Conservation (phyloP, 2,888 invertebrate genomes). For the Merodon equestris region DNA sequence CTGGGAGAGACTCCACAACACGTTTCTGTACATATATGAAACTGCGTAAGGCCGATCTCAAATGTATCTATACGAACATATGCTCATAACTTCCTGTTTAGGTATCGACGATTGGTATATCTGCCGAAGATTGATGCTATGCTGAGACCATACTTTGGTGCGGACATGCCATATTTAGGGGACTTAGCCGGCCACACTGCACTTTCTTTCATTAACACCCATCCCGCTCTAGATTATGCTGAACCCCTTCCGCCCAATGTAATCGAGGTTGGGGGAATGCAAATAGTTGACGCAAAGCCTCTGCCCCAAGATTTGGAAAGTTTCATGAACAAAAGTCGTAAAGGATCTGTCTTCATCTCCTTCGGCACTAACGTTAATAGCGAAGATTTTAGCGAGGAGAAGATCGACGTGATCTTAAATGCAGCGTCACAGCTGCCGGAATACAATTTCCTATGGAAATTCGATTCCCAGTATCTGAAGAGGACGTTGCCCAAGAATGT, state of each 20-base stretch:
- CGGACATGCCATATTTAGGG: conserved; percentile 65
- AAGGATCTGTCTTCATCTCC: conserved; percentile 75
- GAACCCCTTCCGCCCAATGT: conserved; percentile 75
- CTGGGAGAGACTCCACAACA: conserved; percentile 70
- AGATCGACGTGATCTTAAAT: conserved; percentile 54
- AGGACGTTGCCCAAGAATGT: conserved; percentile 70
- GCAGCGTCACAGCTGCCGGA: conserved; percentile 72
- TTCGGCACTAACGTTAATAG: conserved; percentile 74
- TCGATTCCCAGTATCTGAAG: conserved; percentile 62
- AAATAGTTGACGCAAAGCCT: conserved; percentile 72
- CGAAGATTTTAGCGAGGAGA: conserved; percentile 55
- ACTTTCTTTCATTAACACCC: conserved; percentile 74
- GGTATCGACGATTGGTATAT: conserved; percentile 47
- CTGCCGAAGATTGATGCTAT: conserved; percentile 70
- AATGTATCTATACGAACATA: neutral
- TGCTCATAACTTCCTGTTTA: conserved; percentile 1
- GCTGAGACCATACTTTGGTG: conserved; percentile 67
- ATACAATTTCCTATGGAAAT: conserved; percentile 77
- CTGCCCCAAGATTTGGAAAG: conserved; percentile 71
- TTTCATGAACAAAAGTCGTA: conserved; percentile 72
- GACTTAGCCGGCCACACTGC: conserved; percentile 70
- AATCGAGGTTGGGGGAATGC: conserved; percentile 76
- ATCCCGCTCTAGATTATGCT: conserved; percentile 74
- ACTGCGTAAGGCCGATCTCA: conserved; percentile 56
- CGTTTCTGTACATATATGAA: conserved; percentile 69